Percentiles rank a stretch among this genome's conserved stretches.
phyloP scores from a whole-genome alignment of 1,140 invertebrate genomes.

The Pseudoatta argentina region DNA sequence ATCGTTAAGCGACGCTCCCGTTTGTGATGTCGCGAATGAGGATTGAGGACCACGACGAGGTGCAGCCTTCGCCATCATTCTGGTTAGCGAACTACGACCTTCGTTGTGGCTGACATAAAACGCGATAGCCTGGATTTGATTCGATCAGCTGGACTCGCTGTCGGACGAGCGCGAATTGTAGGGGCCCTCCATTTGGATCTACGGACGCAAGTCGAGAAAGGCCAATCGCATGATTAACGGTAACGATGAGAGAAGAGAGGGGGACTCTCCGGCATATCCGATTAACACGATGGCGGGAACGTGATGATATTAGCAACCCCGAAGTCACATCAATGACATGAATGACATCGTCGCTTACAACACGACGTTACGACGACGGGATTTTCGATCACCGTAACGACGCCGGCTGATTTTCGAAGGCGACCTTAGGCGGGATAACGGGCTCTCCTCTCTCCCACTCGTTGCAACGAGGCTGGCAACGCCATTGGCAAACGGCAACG shows the following conservation, averaged over 20 bases:
- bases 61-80: neutral
- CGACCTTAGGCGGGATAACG: constrained; percentile 67
- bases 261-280: neutral
- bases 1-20: constrained; percentile 37
- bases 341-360: neutral
- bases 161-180: neutral
- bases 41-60: neutral
- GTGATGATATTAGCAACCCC: neutral
- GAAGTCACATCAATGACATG: neutral
- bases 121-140: neutral
- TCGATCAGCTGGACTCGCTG: neutral
- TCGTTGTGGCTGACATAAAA: neutral
- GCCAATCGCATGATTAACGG: neutral
- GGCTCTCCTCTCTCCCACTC: constrained; percentile 59
- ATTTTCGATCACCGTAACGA: constrained; percentile 61
- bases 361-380: constrained; percentile 34
- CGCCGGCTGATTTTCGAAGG: constrained; percentile 67
- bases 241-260: neutral
- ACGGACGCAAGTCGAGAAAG: neutral
- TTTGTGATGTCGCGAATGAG: constrained; percentile 17
- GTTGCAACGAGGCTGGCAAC: constrained; percentile 71
- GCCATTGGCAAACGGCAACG: constrained; percentile 74
- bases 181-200: neutral
- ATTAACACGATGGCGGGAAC: neutral
- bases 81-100: constrained; percentile 27